Conservation (phyloP, 2,888 invertebrate species). For the Lepeophtheirus nordmannii region DNA sequence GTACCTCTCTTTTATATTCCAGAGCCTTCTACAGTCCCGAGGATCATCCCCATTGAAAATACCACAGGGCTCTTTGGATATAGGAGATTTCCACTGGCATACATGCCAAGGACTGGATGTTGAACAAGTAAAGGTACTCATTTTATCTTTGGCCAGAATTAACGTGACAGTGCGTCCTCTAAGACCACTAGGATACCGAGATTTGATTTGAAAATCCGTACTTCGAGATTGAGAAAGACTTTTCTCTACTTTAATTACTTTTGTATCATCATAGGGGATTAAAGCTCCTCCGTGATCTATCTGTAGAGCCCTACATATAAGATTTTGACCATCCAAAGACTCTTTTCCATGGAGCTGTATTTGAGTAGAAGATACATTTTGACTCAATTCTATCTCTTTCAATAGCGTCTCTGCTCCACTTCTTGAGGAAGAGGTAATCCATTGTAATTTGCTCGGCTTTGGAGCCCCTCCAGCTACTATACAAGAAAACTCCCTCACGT, state of each 20-base stretch:
- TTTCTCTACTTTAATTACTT: background rate
- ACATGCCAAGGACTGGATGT: constrained; percentile 1
- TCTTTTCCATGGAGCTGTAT: background rate
- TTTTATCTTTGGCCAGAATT: background rate
- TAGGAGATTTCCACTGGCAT: constrained; percentile 13
- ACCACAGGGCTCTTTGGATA: constrained; percentile 10
- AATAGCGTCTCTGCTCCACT: background rate
- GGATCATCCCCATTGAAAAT: background rate
- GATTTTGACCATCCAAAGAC: background rate
- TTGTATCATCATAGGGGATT: background rate
- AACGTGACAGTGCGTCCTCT: background rate
- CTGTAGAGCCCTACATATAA: background rate
- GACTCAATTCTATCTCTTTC: too few relatives aligned
- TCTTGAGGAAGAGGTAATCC: background rate
- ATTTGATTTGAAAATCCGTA: background rate
- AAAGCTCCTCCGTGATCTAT: background rate
- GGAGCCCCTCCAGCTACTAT: background rate
- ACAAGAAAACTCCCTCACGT: background rate
- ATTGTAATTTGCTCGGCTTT: background rate
- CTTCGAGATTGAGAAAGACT: background rate
- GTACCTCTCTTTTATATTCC: background rate
- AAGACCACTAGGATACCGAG: background rate
- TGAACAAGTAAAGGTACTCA: background rate
- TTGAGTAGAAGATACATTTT: background rate
- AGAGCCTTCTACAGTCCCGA: background rate